A percentile compares a stretch with the other conserved stretches of the same genome.
Evolutionary conservation across 2,888 invertebrate species (phyloP).

Genomic region (Choristoneura rosaceana): DNA sequence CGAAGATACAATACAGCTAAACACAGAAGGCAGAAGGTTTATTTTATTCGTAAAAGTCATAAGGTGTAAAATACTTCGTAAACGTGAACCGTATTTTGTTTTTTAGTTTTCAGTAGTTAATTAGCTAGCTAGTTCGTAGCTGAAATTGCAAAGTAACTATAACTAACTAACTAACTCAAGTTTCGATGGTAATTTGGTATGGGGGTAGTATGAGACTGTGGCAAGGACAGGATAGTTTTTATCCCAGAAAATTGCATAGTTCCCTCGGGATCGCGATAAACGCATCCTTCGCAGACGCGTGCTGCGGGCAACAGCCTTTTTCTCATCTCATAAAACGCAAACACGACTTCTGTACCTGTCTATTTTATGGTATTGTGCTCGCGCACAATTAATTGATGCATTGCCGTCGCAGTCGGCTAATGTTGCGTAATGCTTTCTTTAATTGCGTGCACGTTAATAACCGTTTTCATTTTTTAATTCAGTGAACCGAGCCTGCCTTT

Average conservation of each 20-base stretch:
- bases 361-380: slow-evolving; percentile 45
- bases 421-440: slow-evolving; percentile 54
- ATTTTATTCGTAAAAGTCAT: neutral
- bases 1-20: slow-evolving; percentile 46
- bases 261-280: too few relatives aligned
- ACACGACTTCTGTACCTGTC: slow-evolving; percentile 21
- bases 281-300: too few relatives aligned
- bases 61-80: too few relatives aligned
- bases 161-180: too few relatives aligned
- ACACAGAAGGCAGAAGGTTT: slow-evolving; percentile 41
- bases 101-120: too few relatives aligned
- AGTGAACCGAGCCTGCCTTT: slow-evolving; percentile 33
- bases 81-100: too few relatives aligned
- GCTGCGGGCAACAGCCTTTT: neutral
- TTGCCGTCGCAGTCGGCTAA: slow-evolving; percentile 33
- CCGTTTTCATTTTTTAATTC: slow-evolving; percentile 42
- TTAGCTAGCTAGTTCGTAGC: too few relatives aligned
- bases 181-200: too few relatives aligned
- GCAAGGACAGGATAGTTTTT: too few relatives aligned
- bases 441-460: slow-evolving; percentile 43
- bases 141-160: too few relatives aligned
- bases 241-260: too few relatives aligned
- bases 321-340: neutral
- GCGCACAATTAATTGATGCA: slow-evolving; percentile 53
- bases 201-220: too few relatives aligned